A percentile compares a stretch with the other conserved stretches of the same genome.
Evolutionary conservation across 2,797 vertebrate genomes (phyloP).

Genomic region (Muraenolepis orangiensis): DNA sequence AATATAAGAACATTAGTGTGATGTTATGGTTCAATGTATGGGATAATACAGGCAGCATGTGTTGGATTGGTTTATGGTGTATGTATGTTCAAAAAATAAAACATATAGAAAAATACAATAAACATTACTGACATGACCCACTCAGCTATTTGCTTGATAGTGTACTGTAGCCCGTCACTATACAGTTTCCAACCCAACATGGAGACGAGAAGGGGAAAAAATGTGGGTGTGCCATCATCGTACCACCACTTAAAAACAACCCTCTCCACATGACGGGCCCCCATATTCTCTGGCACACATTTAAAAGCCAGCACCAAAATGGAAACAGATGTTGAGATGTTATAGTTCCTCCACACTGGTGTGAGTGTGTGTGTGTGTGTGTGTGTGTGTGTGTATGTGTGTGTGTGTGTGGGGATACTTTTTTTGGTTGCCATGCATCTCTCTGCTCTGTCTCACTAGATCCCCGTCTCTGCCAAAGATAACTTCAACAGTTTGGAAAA

Average conservation of each 20-base stretch:
- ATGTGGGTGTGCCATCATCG: slow-evolving; percentile 51
- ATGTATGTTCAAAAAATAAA: neutral
- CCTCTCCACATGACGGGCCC: slow-evolving; percentile 58
- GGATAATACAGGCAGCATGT: no score
- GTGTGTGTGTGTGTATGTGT: no score
- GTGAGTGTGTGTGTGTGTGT: no score
- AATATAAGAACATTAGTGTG: neutral
- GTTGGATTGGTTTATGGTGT: no score
- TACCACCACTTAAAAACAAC: slow-evolving; percentile 68
- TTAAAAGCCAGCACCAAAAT: slow-evolving; percentile 69
- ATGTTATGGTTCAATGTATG: neutral
- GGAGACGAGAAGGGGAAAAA: slow-evolving; percentile 17
- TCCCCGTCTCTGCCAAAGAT: slow-evolving; percentile 53
- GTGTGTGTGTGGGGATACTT: no score
- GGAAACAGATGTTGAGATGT: slow-evolving; percentile 68
- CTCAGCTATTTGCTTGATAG: slow-evolving; percentile 15
- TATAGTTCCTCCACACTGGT: slow-evolving; percentile 40
- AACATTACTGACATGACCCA: neutral
- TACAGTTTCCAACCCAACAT: slow-evolving; percentile 46
- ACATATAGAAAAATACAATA: neutral
- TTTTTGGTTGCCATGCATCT: slow-evolving; percentile 51
- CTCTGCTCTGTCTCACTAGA: slow-evolving; percentile 31
- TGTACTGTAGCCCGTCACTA: slow-evolving; percentile 37
- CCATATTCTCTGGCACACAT: slow-evolving; percentile 58
- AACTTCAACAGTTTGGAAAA: slow-evolving; percentile 39